Evolutionary conservation across 2,888 invertebrate genomes (phyloP), one percentile per base, ranked within the genome.

Genomic region (Cordilura impudica): DNA sequence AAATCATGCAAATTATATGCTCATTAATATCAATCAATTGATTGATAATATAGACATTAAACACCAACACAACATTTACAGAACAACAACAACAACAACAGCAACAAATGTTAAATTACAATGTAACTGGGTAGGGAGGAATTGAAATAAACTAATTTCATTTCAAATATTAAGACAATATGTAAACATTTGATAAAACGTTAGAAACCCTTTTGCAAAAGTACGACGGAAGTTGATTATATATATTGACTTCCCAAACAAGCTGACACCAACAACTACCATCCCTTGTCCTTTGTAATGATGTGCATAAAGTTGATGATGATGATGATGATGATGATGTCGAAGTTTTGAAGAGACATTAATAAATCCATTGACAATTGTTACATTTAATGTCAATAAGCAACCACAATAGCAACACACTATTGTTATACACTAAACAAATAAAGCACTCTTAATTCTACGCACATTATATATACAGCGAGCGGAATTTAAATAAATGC

Each of bases 341-440:
- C 70, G 69, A 39, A n/a, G 35, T 39, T 39, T 58, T 45, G 47
- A 47, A 29, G 45, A 56, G 70, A 77, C 82, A 82, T 82, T 87
- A 88, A 88, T 87, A 88, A 87, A 87, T 88, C 87, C 87, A 84
- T 84, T 87, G 87, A 85, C 88, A 87, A 87, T 87, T 87, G 88
- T 83, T 83, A 83, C 83, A 84, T 84, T 79, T 84, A 84, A 85
- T 84, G 82, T 82, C 84, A 84, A 83, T 84, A 83, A 83, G 82
- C 83, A 82, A 83, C 80, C 80, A 82, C 77, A 82, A 82, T 75
- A 84, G 67, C 81, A 74, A 74, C 75, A 66, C 70, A 66, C 49
- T 23, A 31, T 10, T n/a, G n/a, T n/a, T n/a, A n/a, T n/a, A n/a
- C n/a, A n/a, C n/a, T n/a, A n/a, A n/a, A n/a, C n/a, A n/a, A n/a